Conservation (phyloP, 2,113 vertebrate species). For the Illadopsis cleaveri region DNA sequence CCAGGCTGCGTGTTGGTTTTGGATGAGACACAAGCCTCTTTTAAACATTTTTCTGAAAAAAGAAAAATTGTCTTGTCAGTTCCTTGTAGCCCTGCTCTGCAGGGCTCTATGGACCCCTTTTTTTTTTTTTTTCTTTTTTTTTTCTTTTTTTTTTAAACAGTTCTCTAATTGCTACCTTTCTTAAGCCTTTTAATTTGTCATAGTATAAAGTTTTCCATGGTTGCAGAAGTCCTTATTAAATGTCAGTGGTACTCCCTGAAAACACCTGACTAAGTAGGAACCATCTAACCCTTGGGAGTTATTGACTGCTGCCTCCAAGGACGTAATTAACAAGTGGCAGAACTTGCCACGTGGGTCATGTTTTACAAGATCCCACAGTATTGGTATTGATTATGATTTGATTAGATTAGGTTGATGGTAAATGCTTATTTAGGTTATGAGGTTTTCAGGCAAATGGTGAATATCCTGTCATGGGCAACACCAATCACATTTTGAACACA, state of each 20-base stretch:
- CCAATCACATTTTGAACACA: background rate
- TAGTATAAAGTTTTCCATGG: constrained; percentile 61
- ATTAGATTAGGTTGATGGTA: constrained; percentile 51
- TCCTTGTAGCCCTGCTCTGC: constrained; percentile 54
- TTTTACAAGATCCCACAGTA: constrained; percentile 59
- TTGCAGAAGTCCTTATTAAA: constrained; percentile 64
- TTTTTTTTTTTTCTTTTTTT: background rate
- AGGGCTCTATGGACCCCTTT: constrained; percentile 10
- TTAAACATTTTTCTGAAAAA: constrained; percentile 1
- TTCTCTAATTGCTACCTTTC: constrained; percentile 65
- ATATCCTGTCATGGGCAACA: background rate
- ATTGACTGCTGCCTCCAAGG: constrained; percentile 63
- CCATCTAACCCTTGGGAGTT: constrained; percentile 59
- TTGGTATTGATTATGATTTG: constrained; percentile 54
- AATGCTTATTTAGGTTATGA: constrained; percentile 33
- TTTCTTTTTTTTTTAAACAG: background rate
- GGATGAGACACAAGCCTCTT: constrained; percentile 35
- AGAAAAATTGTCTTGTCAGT: constrained; percentile 17
- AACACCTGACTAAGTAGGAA: constrained; percentile 67
- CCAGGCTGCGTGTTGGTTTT: background rate
- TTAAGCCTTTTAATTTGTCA: constrained; percentile 67
- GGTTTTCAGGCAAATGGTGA: constrained; percentile 14
- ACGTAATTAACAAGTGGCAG: constrained; percentile 59
- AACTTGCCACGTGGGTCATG: constrained; percentile 49
- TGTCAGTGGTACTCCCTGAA: constrained; percentile 57